phyloP scores from a whole-genome alignment of 2,888 invertebrate genomes.

The Bellardia pandia region DNA sequence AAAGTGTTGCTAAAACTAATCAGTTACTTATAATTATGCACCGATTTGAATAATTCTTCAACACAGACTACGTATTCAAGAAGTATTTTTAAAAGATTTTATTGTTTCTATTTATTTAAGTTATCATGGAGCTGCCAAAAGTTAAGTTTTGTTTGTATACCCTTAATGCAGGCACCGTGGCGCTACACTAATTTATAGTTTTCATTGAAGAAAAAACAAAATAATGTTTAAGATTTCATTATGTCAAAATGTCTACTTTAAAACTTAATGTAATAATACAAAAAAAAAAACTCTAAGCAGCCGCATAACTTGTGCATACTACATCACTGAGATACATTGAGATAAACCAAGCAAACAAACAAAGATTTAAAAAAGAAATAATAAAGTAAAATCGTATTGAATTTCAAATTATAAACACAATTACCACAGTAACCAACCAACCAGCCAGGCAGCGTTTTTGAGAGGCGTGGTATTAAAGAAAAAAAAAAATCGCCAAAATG shows the following conservation, averaged over 20 bases:
- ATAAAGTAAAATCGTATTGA: slow-evolving; percentile 59
- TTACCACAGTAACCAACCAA: slow-evolving; percentile 39
- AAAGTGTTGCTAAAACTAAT: no score
- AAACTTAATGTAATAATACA: slow-evolving; percentile 64
- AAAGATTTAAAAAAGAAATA: slow-evolving; percentile 39
- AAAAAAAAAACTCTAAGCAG: slow-evolving; percentile 58
- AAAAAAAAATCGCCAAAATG: slow-evolving; percentile 45
- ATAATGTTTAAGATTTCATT: slow-evolving; percentile 65
- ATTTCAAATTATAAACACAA: slow-evolving; percentile 59
- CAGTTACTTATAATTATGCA: no score
- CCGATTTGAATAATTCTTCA: no score
- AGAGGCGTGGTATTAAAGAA: slow-evolving; percentile 59
- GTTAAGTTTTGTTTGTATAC: no score
- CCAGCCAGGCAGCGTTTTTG: slow-evolving; percentile 11
- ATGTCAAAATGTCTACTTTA: slow-evolving; percentile 70
- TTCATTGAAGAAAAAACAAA: slow-evolving; percentile 50
- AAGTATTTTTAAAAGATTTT: no score
- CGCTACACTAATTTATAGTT: slow-evolving; percentile 29
- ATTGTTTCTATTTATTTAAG: no score
- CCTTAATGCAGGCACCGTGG: neutral
- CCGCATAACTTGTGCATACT: slow-evolving; percentile 56
- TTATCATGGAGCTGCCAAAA: no score
- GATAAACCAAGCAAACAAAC: slow-evolving; percentile 41
- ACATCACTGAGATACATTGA: slow-evolving; percentile 27
- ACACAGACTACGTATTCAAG: no score